These are phyloP conservation scores for Molothrus ater DNA, from an alignment of 2,797 vertebrate species.

Conservation along the genomic window DNA sequence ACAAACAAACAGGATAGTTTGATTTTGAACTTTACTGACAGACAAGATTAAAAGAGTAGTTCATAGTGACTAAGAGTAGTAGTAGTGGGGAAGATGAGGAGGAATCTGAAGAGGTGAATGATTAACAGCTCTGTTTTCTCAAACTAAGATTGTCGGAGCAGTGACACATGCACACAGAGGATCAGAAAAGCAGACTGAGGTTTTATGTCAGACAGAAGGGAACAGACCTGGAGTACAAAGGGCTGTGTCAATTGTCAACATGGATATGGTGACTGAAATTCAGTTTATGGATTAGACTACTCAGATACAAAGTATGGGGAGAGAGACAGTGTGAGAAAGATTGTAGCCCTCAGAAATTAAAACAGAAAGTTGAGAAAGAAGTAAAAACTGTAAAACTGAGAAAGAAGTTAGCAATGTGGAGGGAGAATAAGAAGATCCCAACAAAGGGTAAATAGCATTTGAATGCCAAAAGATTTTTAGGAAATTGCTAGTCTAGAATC, in stretches of 20 bases:
- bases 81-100: neutral
- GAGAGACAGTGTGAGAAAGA: neutral
- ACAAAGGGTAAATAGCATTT: neutral
- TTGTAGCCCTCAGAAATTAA: neutral
- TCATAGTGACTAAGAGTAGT: neutral
- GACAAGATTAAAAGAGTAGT: neutral
- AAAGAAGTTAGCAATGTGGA: neutral
- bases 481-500: neutral
- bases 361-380: neutral
- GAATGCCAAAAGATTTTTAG: neutral
- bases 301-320: neutral
- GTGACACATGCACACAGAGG: neutral
- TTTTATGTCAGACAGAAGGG: neutral
- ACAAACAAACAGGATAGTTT: neutral
- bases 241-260: neutral
- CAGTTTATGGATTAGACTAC: neutral
- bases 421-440: neutral
- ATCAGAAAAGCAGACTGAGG: constrained; percentile 11
- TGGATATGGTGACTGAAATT: neutral
- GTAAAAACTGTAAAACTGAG: neutral
- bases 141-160: neutral
- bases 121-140: neutral
- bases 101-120: neutral
- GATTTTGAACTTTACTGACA: constrained; percentile 15
- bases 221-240: neutral